These are phyloP conservation scores for Caenorhabditis brenneri DNA, from an alignment of 1,140 invertebrate genomes.

Conservation along the genomic window DNA sequence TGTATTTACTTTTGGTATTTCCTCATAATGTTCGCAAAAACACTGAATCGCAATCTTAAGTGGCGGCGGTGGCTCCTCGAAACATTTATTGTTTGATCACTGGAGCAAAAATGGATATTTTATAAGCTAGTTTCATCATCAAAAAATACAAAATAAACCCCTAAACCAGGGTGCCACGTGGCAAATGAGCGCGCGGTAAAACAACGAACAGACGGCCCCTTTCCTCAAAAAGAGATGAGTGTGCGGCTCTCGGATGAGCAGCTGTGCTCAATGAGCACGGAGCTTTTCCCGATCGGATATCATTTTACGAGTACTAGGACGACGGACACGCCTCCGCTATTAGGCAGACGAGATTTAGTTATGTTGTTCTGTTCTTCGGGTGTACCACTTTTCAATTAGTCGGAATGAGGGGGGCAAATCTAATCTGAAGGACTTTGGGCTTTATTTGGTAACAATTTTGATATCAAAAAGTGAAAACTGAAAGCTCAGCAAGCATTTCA, in stretches of 20 bases:
- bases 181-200: not conserved
- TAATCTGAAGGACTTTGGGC: too few species aligned
- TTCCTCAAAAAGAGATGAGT: not conserved
- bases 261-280: not conserved
- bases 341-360: not conserved
- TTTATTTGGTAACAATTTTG: too few species aligned
- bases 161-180: too few species aligned
- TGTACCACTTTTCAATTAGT: too few species aligned
- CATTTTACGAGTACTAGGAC: conserved; percentile 2
- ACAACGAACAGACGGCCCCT: not conserved
- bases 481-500: not conserved
- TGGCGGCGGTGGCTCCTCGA: too few species aligned
- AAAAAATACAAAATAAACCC: too few species aligned
- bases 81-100: too few species aligned
- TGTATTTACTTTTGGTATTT: conserved; percentile 24
- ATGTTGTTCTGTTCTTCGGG: not conserved
- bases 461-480: too few species aligned
- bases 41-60: too few species aligned
- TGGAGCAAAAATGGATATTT: too few species aligned
- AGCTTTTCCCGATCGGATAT: not conserved
- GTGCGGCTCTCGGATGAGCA: not conserved
- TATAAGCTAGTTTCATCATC: too few species aligned
- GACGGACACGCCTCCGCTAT: not conserved
- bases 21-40: not conserved
- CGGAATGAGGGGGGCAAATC: too few species aligned